Evolutionary conservation across 2,888 invertebrate genomes (phyloP).

Genomic region (Glyphotaelius pellucidus): DNA sequence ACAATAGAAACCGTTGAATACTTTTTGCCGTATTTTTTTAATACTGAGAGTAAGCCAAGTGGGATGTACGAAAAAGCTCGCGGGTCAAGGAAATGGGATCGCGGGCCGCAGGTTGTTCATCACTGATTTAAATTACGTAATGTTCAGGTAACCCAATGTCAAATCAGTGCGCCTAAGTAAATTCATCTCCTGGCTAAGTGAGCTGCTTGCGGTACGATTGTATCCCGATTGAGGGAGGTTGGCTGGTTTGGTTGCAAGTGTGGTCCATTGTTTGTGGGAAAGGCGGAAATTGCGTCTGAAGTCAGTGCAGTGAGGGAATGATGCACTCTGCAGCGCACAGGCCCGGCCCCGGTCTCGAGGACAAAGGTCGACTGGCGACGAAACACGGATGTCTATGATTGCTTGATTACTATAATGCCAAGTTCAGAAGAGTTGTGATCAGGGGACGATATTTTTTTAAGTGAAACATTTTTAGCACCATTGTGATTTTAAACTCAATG

Average conservation of each 20-base stretch:
- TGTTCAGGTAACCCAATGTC: background rate
- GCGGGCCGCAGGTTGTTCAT: too few species aligned
- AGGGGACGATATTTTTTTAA: too few species aligned
- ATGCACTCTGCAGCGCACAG: background rate
- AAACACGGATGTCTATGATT: slow-evolving; percentile 35
- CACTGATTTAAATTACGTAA: background rate
- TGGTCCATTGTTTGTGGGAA: background rate
- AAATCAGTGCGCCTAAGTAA: background rate
- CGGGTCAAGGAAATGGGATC: too few species aligned
- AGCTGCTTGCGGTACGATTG: background rate
- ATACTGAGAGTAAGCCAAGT: too few species aligned
- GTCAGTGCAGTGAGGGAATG: background rate
- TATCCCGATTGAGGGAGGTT: background rate
- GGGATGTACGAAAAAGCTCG: too few species aligned
- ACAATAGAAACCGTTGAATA: too few species aligned
- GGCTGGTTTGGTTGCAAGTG: background rate
- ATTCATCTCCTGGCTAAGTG: background rate
- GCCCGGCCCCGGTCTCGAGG: background rate
- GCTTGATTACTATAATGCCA: slow-evolving; percentile 29
- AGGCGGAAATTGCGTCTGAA: background rate
- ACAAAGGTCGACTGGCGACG: slow-evolving; percentile 19
- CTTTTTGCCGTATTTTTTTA: too few species aligned
- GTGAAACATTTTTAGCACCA: too few species aligned
- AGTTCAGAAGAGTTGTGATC: background rate
- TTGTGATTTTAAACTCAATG: too few species aligned